Percentiles rank a stretch among this genome's conserved stretches.
These are phyloP conservation scores for Nemotelus nigrinus DNA, from an alignment of 2,888 invertebrate genomes.

Conservation along the genomic window DNA sequence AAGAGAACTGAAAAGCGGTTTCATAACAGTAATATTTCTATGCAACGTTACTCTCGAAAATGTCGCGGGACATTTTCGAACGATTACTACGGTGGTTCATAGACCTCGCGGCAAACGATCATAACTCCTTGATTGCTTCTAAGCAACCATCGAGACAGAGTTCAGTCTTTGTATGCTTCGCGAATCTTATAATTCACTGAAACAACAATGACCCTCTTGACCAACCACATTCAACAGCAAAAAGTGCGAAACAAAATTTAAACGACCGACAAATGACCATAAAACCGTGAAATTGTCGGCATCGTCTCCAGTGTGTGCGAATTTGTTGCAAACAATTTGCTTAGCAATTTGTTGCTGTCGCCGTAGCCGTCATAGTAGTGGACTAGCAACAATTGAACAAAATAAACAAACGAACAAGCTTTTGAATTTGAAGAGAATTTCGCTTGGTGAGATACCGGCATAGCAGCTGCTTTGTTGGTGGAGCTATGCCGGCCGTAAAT, in stretches of 20 bases:
- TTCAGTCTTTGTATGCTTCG: not conserved
- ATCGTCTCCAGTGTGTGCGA: constrained; percentile 12
- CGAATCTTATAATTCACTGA: not conserved
- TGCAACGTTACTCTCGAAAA: not conserved
- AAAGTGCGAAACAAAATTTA: constrained; percentile 23
- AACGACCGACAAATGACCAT: not conserved
- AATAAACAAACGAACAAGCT: constrained; percentile 20
- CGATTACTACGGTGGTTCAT: not conserved
- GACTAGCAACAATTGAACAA: not conserved
- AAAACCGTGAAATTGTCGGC: constrained; percentile 28
- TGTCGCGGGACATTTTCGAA: not conserved
- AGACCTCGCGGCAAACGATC: not conserved
- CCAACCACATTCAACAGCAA: constrained; percentile 19
- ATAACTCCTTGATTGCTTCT: not conserved
- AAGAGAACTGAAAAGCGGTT: not conserved
- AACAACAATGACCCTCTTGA: not conserved
- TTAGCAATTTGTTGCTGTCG: constrained; percentile 31
- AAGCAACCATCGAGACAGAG: not conserved
- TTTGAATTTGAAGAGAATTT: not conserved
- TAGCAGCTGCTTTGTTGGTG: not conserved
- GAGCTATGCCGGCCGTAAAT: not conserved
- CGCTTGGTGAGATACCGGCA: not conserved
- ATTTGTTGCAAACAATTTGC: constrained; percentile 18
- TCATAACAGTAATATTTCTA: constrained; percentile 16
- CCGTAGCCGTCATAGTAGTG: not conserved